Conservation (phyloP, 2,888 invertebrate genomes). For the Unio delphinus region DNA sequence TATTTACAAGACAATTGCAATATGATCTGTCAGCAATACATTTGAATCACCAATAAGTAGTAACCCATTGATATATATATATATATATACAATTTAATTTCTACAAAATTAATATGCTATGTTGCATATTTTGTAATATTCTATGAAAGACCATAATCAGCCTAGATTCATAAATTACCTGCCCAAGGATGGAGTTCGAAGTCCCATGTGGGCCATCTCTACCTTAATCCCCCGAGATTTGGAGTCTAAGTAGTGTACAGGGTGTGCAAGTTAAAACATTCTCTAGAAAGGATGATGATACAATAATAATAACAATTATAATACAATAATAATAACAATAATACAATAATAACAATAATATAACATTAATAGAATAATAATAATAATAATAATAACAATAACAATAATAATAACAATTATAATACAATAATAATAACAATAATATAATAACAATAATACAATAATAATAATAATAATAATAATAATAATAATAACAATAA, state of each 20-base stretch:
- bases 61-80: too few relatives aligned
- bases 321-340: slow-evolving; percentile 3
- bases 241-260: slow-evolving; percentile 67
- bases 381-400: too few relatives aligned
- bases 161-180: slow-evolving; percentile 3
- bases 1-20: too few relatives aligned
- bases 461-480: neutral
- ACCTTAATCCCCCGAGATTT: slow-evolving; percentile 65
- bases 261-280: slow-evolving; percentile 63
- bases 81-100: too few relatives aligned
- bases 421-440: slow-evolving; percentile 2
- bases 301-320: neutral
- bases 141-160: too few relatives aligned
- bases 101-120: too few relatives aligned
- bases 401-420: neutral
- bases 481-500: slow-evolving; percentile 2
- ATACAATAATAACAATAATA: neutral
- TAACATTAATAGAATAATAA: slow-evolving; percentile 1
- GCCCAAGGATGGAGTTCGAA: slow-evolving; percentile 52
- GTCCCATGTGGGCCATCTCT: slow-evolving; percentile 54
- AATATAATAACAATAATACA: neutral
- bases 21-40: too few relatives aligned
- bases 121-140: too few relatives aligned
- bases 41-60: too few relatives aligned
- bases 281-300: slow-evolving; percentile 45